Conservation (phyloP, 1,140 invertebrate species). For the Drosophila malerkotliana region DNA sequence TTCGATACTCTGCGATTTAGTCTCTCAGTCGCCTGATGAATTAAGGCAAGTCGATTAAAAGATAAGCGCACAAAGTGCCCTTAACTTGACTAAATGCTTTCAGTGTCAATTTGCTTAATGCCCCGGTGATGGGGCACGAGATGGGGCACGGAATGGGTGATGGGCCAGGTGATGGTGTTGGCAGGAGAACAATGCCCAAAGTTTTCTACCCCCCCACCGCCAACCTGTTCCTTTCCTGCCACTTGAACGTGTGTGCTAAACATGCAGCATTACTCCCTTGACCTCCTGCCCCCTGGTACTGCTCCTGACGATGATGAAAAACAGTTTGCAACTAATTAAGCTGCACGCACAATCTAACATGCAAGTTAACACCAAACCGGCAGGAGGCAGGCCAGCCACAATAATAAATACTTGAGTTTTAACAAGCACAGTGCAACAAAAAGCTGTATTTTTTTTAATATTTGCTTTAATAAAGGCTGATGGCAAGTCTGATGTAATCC, state of each 20-base stretch:
- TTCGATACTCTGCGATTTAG: slow-evolving; percentile 6
- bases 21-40: slow-evolving; percentile 19
- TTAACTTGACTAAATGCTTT: slow-evolving; percentile 69
- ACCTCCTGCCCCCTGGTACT: slow-evolving; percentile 6
- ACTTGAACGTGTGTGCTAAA: slow-evolving; percentile 56
- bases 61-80: slow-evolving; percentile 51
- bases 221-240: slow-evolving; percentile 10
- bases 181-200: slow-evolving; percentile 16
- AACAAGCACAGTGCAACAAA: slow-evolving; percentile 28
- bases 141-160: background rate
- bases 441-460: background rate
- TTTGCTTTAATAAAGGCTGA: too few relatives aligned
- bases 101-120: slow-evolving; percentile 72
- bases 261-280: slow-evolving; percentile 41
- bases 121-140: slow-evolving; percentile 15
- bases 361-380: slow-evolving; percentile 71
- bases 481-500: too few relatives aligned
- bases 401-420: slow-evolving; percentile 5
- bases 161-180: background rate
- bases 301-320: slow-evolving; percentile 62
- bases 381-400: slow-evolving; percentile 16
- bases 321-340: slow-evolving; percentile 82
- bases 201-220: slow-evolving; percentile 5
- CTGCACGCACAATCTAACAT: slow-evolving; percentile 81
- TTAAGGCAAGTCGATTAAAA: slow-evolving; percentile 68